Evolutionary conservation across 2,797 vertebrate genomes (phyloP), one percentile per base, ranked within the genome.

Genomic region (Pseudomugil gertrudae): DNA sequence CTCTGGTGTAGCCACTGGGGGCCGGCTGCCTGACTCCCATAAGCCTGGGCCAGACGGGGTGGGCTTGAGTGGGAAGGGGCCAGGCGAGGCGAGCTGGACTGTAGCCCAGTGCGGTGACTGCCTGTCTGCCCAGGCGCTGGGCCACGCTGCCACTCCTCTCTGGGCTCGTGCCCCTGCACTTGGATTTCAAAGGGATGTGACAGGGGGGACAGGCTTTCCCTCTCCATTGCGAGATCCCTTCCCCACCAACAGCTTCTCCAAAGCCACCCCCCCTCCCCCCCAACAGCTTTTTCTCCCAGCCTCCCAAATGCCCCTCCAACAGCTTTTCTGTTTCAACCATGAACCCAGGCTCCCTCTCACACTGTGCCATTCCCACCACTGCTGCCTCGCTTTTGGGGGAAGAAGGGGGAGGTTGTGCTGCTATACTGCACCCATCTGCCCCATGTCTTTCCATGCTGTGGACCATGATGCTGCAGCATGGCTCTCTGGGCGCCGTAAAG

Each of bases 401-500:
- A 84, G 87, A 87, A 88, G 89, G 90, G 89, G 86, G 90, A 88
- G 90, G 90, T 89, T 92, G 90, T 92, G 91, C 90, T 92, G 92
- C 92, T 92, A 94, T 92, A 93, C 93, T 93, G 92, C 92, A 93
- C 93, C 93, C 93, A 94, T 94, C 94, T 94, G 93, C 89, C 92
- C 90, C 89, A 92, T 91, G 92, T 93, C 93, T 93, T 89, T 89
- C 93, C 93, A 92, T 93, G 92, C 93, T 94, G 93, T 84, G 93
- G 92, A 92, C 92, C 93, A 94, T 93, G 90, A 93, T 94, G 90
- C 91, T 92, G 90, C 92, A 93, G 91, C 89, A 93, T 91, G 92
- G 91, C 91, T 92, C 90, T 90, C 89, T 92, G 90, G 89, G 89
- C 88, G 87, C 84, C 76, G 81, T 88, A 90, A 89, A 93, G 89